Conservation (phyloP, 1,140 invertebrate genomes). For the Acromyrmex charruanus region DNA sequence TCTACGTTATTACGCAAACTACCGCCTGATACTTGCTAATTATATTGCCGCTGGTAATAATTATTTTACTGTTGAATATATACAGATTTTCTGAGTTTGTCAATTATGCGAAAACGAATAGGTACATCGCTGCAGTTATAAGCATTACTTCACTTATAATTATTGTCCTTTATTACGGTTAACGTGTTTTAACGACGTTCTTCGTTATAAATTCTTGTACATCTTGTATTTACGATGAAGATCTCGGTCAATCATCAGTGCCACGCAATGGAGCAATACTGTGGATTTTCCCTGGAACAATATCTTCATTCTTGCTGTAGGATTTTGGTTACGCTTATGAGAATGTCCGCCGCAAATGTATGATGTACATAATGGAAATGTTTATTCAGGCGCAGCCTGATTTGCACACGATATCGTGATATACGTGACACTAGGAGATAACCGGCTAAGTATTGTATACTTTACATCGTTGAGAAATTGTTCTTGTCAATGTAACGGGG, state of each 20-base stretch:
- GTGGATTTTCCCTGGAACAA: slow-evolving; percentile 30
- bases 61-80: slow-evolving; percentile 1
- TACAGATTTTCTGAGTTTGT: neutral
- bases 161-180: slow-evolving; percentile 9
- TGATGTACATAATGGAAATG: slow-evolving; percentile 76
- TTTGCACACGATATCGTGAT: slow-evolving; percentile 76
- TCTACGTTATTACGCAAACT: neutral
- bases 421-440: slow-evolving; percentile 20
- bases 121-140: neutral
- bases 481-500: slow-evolving; percentile 39
- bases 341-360: slow-evolving; percentile 17
- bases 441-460: slow-evolving; percentile 47
- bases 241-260: slow-evolving; percentile 44
- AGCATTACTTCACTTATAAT: too few species aligned
- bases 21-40: slow-evolving; percentile 16
- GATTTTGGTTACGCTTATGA: slow-evolving; percentile 72
- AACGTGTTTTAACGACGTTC: neutral
- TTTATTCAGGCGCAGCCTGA: slow-evolving; percentile 76
- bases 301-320: slow-evolving; percentile 49
- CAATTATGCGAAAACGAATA: neutral
- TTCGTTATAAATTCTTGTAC: neutral
- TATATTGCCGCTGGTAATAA: neutral
- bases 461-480: neutral
- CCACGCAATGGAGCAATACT: slow-evolving; percentile 20
- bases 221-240: neutral